These are phyloP conservation scores for Meiosimyza platycephala DNA, from an alignment of 2,888 invertebrate genomes.

Conservation along the genomic window DNA sequence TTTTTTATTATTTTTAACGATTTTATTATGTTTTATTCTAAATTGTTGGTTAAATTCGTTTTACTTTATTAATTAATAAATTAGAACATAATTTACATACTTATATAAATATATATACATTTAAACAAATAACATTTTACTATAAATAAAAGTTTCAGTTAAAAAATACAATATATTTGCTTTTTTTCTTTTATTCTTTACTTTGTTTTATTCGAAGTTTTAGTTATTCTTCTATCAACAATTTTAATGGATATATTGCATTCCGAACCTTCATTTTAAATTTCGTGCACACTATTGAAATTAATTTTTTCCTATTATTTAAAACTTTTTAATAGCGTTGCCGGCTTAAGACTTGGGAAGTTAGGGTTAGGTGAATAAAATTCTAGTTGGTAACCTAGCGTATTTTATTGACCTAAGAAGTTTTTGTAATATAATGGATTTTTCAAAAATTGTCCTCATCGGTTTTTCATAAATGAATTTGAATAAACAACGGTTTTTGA, in stretches of 20 bases:
- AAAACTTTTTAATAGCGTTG: too few species aligned
- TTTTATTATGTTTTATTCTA: conserved; percentile 44
- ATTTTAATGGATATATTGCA: conserved; percentile 10
- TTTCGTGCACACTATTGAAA: too few species aligned
- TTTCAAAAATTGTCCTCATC: too few species aligned
- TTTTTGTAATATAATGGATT: too few species aligned
- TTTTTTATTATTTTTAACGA: conserved; percentile 47
- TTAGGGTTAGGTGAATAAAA: too few species aligned
- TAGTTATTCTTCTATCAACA: conserved; percentile 37
- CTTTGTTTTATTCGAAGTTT: conserved; percentile 47
- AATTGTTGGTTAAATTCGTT: conserved; percentile 46
- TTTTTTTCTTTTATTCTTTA: conserved; percentile 43
- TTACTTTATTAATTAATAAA: conserved; percentile 43
- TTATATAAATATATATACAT: conserved; percentile 37
- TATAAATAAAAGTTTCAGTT: conserved; percentile 64
- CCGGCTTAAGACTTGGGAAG: too few species aligned
- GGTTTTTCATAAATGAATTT: too few species aligned
- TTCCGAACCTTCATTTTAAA: not conserved
- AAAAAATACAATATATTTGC: conserved; percentile 46
- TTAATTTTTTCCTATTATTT: too few species aligned
- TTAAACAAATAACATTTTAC: conserved; percentile 50
- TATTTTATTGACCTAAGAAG: too few species aligned
- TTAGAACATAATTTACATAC: conserved; percentile 46
- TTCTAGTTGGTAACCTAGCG: too few species aligned
- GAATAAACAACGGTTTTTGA: too few species aligned